Percentiles rank a stretch among this genome's conserved stretches.
These are phyloP conservation scores for Clarias macrocephalus DNA, from an alignment of 2,113 vertebrate genomes.

Conservation along the genomic window DNA sequence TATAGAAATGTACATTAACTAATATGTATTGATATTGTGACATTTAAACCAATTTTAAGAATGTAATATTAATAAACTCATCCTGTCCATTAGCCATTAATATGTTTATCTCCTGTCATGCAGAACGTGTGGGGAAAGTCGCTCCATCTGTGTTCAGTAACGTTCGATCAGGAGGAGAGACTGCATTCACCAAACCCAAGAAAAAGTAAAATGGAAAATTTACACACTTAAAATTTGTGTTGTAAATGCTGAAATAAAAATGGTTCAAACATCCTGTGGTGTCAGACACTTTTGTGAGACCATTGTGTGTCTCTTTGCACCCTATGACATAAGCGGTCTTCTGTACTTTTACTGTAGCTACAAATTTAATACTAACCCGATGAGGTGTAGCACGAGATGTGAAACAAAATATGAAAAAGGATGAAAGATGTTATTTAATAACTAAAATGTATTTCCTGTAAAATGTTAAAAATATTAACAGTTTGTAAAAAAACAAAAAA, in stretches of 20 bases:
- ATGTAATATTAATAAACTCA: conserved; percentile 8
- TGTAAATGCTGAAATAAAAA: neutral
- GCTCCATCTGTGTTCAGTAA: conserved; percentile 89
- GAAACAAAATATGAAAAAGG: neutral
- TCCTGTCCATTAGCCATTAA: neutral
- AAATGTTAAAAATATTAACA: too few species aligned
- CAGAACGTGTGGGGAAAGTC: conserved; percentile 82
- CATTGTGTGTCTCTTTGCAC: neutral
- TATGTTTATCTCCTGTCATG: neutral
- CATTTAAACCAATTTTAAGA: too few species aligned
- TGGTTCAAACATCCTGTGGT: neutral
- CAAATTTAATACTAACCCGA: neutral
- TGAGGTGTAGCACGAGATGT: neutral
- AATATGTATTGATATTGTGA: neutral
- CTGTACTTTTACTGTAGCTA: too few species aligned
- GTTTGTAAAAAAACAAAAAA: too few species aligned
- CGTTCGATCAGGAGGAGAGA: conserved; percentile 83
- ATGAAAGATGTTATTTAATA: neutral
- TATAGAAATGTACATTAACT: neutral
- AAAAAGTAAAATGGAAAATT: conserved; percentile 47
- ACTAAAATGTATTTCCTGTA: too few species aligned
- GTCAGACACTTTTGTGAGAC: neutral
- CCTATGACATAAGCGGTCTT: too few species aligned
- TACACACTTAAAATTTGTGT: neutral
- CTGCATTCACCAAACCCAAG: conserved; percentile 80